Evolutionary conservation across 35 echinoderm and acorn worm genomes (phyloP).

Genomic region (Apostichopus japonicus): DNA sequence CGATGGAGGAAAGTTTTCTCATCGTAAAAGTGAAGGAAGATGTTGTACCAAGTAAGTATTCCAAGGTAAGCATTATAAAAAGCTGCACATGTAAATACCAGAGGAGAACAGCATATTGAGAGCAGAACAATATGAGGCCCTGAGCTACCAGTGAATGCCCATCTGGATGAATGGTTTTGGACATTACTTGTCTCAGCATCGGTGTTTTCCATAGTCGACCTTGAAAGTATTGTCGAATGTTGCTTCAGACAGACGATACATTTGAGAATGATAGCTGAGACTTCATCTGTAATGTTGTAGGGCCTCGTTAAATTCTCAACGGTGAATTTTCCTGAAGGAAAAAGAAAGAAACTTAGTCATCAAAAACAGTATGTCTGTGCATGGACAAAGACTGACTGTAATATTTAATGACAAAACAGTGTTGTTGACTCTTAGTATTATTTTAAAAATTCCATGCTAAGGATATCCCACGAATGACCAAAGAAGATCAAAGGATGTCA

Average conservation of each 20-base stretch:
- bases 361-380: too few relatives aligned
- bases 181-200: not conserved
- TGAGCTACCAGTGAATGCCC: not conserved
- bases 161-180: not conserved
- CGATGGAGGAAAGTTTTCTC: conserved; percentile 69
- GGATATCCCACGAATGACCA: too few relatives aligned
- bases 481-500: too few relatives aligned
- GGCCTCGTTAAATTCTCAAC: too few relatives aligned
- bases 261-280: not conserved
- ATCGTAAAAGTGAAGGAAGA: conserved; percentile 82
- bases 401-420: too few relatives aligned
- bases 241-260: not conserved
- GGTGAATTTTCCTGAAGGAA: not conserved
- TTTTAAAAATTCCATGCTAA: too few relatives aligned
- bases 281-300: not conserved
- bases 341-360: too few relatives aligned
- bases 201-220: not conserved
- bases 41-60: conserved; percentile 83
- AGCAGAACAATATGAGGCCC: conserved; percentile 80
- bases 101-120: conserved; percentile 59
- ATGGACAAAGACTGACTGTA: too few relatives aligned
- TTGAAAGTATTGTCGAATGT: not conserved
- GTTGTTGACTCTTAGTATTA: too few relatives aligned
- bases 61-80: conserved; percentile 70
- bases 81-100: conserved; percentile 71